Evolutionary conservation across 2,888 invertebrate species (phyloP).

Genomic region (Mycogona germanica): DNA sequence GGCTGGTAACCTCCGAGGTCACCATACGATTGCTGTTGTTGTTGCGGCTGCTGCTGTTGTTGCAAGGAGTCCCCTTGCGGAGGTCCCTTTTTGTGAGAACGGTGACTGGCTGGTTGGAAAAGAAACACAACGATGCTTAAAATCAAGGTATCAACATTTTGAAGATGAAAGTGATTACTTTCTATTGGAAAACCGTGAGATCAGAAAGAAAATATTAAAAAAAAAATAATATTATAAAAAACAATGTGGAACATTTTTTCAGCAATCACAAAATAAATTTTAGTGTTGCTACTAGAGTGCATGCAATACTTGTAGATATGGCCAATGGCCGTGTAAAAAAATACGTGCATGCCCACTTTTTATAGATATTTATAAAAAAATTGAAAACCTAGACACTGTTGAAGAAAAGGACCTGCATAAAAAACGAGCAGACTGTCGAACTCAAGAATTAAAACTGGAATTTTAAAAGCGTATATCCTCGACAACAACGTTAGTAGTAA

Average conservation of each 20-base stretch:
- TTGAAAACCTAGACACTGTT: too few relatives aligned
- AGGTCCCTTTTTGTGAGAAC: constrained; percentile 7
- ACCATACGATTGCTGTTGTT: constrained; percentile 4
- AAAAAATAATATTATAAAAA: background rate
- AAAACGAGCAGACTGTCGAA: too few relatives aligned
- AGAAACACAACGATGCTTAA: background rate
- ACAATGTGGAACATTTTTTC: background rate
- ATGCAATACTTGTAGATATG: too few relatives aligned
- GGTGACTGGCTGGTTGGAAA: background rate
- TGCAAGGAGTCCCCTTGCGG: background rate
- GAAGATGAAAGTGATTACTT: too few relatives aligned
- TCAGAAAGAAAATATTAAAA: background rate
- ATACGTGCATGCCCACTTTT: too few relatives aligned
- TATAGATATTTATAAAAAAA: too few relatives aligned
- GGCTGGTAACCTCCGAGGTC: background rate
- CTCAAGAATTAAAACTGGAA: too few relatives aligned
- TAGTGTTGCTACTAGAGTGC: background rate
- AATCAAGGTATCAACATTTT: background rate
- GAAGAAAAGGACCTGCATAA: too few relatives aligned
- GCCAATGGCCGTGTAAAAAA: too few relatives aligned
- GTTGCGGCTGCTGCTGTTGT: too few relatives aligned
- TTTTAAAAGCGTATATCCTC: too few relatives aligned
- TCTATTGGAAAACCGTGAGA: background rate
- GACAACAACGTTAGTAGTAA: too few relatives aligned
- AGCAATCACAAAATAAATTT: background rate